phyloP scores from a whole-genome alignment of 2,888 invertebrate genomes.

The Pachydiplax longipennis region DNA sequence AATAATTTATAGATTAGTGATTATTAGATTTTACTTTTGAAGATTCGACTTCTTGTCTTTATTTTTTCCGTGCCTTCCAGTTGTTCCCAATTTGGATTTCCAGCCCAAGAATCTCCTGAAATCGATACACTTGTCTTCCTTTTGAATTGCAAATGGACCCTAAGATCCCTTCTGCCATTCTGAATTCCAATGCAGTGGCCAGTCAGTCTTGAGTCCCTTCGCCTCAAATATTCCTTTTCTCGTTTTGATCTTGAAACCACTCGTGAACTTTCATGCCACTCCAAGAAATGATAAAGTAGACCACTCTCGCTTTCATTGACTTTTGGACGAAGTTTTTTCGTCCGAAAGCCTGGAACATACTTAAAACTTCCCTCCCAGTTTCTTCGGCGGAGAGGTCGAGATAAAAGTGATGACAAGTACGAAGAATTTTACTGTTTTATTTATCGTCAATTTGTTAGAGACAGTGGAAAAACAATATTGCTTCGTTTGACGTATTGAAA shows the following conservation, averaged over 20 bases:
- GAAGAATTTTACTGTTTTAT: no score
- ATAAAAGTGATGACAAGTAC: no score
- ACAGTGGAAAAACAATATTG: no score
- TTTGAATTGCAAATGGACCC: slow-evolving; percentile 36
- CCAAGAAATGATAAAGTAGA: background rate
- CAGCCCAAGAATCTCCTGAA: background rate
- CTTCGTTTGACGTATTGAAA: no score
- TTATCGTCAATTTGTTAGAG: no score
- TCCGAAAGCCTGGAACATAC: no score
- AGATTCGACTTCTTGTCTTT: background rate
- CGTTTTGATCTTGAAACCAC: background rate
- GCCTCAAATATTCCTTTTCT: background rate
- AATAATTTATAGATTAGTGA: no score
- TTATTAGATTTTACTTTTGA: background rate
- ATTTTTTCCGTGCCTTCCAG: background rate
- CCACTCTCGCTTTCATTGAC: background rate
- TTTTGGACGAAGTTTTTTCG: no score
- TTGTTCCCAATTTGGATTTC: background rate
- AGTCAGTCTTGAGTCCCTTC: slow-evolving; percentile 6
- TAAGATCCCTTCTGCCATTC: slow-evolving; percentile 8
- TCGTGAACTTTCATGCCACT: background rate
- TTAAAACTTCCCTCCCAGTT: no score
- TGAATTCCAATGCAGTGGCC: slow-evolving; percentile 21
- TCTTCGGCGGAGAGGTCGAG: no score
- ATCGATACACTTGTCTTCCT: slow-evolving; percentile 10